Conservation (phyloP, 2,888 invertebrate species). For the Phaedon cochleariae region DNA sequence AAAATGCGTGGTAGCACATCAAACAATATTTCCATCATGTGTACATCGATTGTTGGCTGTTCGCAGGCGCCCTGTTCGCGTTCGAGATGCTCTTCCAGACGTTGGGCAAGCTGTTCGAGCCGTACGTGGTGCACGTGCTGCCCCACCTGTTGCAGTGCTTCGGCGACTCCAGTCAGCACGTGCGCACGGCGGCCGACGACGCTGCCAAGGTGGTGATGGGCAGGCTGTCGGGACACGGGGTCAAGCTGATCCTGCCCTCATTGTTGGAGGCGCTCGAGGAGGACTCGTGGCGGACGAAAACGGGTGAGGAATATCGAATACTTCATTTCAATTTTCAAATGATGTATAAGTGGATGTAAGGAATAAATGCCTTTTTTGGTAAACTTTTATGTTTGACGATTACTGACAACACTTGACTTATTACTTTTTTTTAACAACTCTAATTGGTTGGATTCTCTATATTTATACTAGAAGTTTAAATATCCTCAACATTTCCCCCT, state of each 20-base stretch:
- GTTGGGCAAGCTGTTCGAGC: constrained; percentile 96
- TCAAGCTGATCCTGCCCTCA: constrained; percentile 95
- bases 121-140: constrained; percentile 96
- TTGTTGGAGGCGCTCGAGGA: constrained; percentile 93
- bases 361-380: too few species aligned
- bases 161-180: constrained; percentile 95
- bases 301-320: constrained; percentile 66
- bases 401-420: too few species aligned
- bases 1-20: too few species aligned
- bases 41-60: too few species aligned
- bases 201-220: constrained; percentile 96
- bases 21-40: too few species aligned
- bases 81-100: constrained; percentile 96
- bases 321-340: constrained; percentile 24
- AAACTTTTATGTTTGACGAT: too few species aligned
- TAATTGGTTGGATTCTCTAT: too few species aligned
- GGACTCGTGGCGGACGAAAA: constrained; percentile 99
- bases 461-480: too few species aligned
- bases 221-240: constrained; percentile 95
- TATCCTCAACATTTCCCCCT: too few species aligned
- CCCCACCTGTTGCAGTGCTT: constrained; percentile 95
- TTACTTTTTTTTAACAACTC: too few species aligned
- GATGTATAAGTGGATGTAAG: too few species aligned
- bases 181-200: constrained; percentile 95
- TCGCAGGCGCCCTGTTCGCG: constrained; percentile 88